Evolutionary conservation across 2,888 invertebrate species (phyloP).

Genomic region (Hydropsyche betteni): DNA sequence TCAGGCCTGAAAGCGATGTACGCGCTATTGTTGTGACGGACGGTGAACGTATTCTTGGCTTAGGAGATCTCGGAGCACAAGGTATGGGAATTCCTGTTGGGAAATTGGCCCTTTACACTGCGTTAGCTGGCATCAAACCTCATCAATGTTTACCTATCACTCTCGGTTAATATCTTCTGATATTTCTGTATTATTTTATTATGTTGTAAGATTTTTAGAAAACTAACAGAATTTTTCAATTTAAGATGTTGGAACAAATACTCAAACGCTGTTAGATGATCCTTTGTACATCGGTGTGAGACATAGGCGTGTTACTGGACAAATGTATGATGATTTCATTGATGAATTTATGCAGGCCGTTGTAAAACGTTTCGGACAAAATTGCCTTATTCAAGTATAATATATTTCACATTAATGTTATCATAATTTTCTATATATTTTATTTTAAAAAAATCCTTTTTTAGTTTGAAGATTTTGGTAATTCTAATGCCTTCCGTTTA

Average conservation of each 20-base stretch:
- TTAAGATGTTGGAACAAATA: slow-evolving; percentile 90
- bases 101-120: slow-evolving; percentile 96
- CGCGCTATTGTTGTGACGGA: slow-evolving; percentile 95
- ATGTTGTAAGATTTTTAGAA: background rate
- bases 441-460: slow-evolving; percentile 54
- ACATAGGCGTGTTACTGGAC: slow-evolving; percentile 84
- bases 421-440: background rate
- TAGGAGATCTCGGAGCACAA: slow-evolving; percentile 96
- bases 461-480: slow-evolving; percentile 98
- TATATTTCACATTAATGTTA: background rate
- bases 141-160: slow-evolving; percentile 94
- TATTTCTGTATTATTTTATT: slow-evolving; percentile 12
- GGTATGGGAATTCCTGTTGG: slow-evolving; percentile 99
- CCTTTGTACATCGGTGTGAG: slow-evolving; percentile 94
- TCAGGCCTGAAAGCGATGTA: slow-evolving; percentile 85
- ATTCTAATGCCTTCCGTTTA: slow-evolving; percentile 94
- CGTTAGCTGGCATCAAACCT: slow-evolving; percentile 95
- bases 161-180: slow-evolving; percentile 68
- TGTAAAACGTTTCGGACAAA: slow-evolving; percentile 85
- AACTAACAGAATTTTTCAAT: background rate
- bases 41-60: slow-evolving; percentile 96
- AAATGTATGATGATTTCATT: slow-evolving; percentile 89
- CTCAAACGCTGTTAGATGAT: slow-evolving; percentile 84
- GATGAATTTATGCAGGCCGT: slow-evolving; percentile 98
- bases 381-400: slow-evolving; percentile 76